Base-by-base conservation (phyloP, 1,140 invertebrate genomes). In the Drosophila mojavensis region DNA sequence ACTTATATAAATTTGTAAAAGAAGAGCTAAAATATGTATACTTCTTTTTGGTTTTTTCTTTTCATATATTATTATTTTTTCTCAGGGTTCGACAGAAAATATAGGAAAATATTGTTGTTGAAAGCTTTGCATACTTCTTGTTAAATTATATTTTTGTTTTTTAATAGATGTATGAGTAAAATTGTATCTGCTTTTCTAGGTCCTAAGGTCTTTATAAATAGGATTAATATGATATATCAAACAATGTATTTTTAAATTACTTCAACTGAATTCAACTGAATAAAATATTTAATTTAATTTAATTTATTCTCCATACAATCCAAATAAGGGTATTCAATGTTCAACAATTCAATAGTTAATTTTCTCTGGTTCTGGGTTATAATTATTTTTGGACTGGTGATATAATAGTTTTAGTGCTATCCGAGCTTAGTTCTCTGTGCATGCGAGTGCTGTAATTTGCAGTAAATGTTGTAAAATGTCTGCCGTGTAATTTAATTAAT, bases 401-500 rank as follows among this genome's bases (percentile, higher is more conserved):
- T 88, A 88, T 83, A 88, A 86, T 82, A 74, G 73, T 77, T 73
- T 79, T 83, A 50, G 64, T 26, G 43, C 56, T 39, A n/a, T 56
- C 10, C 63, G 7, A 30, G 11, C 60, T 43, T 26, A 47, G 41
- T 28, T 62, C 24, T 56, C 47, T 70, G 24, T 80, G 77, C 69
- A 43, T 79, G 77, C 65, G 65, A 61, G 62, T 80, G 68, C 58
- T 74, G 84, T 88, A 88, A 88, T 88, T 88, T 89, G 84, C 80
- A 88, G 84, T 88, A 88, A 88, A 88, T 88, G 84, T 88, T 88
- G 84, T 88, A 88, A 88, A 88, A 89, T 88, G 84, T 78, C 84
- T 89, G 84, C 62, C 80, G 80, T 88, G 84, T 88, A 88, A 88
- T 88, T 88, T 89, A 88, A 88, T 88, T 88, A 88, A 88, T 89